phyloP scores from a whole-genome alignment of 2,888 invertebrate genomes.

The Ganaspis brasiliensis region DNA sequence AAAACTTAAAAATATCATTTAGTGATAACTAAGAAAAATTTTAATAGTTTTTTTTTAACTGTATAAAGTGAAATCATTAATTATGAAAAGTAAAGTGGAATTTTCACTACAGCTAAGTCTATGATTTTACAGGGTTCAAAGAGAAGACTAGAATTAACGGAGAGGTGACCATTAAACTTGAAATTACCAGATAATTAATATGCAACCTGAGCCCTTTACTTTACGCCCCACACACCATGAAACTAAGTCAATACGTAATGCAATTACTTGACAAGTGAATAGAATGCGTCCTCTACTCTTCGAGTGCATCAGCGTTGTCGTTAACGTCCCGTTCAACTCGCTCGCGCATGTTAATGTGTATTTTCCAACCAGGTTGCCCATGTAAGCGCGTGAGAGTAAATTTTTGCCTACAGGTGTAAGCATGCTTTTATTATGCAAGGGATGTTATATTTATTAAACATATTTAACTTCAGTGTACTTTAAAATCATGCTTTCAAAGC shows the following conservation, averaged over 20 bases:
- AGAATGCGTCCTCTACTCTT: constrained; percentile 57
- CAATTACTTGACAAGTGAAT: constrained; percentile 75
- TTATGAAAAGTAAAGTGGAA: too few species aligned
- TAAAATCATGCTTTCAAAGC: constrained; percentile 61
- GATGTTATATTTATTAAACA: constrained; percentile 28
- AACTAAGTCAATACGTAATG: constrained; percentile 78
- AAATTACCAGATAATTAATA: constrained; percentile 75
- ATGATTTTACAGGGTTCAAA: neutral
- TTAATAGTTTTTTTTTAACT: too few species aligned
- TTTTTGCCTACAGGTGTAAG: constrained; percentile 53
- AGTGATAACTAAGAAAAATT: too few species aligned
- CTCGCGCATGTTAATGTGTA: constrained; percentile 30
- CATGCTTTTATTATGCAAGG: constrained; percentile 65
- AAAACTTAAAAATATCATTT: too few species aligned
- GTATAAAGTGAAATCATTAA: too few species aligned
- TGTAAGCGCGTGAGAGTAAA: constrained; percentile 44
- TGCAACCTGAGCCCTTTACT: constrained; percentile 64
- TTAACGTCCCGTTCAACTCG: constrained; percentile 59
- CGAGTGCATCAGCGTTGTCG: constrained; percentile 67
- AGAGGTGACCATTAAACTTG: constrained; percentile 67
- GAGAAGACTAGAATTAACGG: neutral
- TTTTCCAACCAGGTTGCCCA: neutral
- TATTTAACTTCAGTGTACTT: constrained; percentile 69
- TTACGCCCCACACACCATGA: constrained; percentile 55
- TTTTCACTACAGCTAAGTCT: constrained; percentile 28